Conservation (phyloP, 35 echinoderm and acorn worm species). For the Heliocidaris erythrogramma region DNA sequence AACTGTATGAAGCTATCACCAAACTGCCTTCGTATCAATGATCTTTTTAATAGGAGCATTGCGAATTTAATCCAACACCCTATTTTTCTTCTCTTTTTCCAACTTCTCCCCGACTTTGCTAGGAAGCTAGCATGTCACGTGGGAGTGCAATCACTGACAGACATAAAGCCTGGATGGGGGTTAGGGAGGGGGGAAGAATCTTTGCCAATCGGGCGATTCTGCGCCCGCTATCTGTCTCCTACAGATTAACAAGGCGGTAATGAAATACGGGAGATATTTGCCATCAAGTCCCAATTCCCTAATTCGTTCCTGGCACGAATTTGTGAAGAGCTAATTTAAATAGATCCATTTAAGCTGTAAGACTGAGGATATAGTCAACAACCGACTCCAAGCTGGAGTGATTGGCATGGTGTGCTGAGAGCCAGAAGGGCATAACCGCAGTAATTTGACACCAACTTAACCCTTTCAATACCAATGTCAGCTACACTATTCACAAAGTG, state of each 20-base stretch:
- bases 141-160: conserved; percentile 14
- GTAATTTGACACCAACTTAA: not conserved
- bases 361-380: not conserved
- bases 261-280: conserved; percentile 29
- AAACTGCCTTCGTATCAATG: not conserved
- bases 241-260: conserved; percentile 21
- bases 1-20: not conserved
- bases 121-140: not conserved
- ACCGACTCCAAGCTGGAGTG: not conserved
- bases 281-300: conserved; percentile 7
- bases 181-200: not conserved
- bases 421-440: not conserved
- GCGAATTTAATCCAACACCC: not conserved
- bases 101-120: not conserved
- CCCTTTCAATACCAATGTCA: too few species aligned
- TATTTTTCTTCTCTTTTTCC: not conserved
- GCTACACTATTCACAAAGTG: too few species aligned
- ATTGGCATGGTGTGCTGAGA: not conserved
- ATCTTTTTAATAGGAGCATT: not conserved
- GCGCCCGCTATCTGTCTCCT: conserved; percentile 11
- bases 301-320: conserved; percentile 16
- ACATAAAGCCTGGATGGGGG: conserved; percentile 2
- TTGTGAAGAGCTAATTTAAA: not conserved
- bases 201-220: not conserved
- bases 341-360: not conserved